Evolutionary conservation across 1,140 invertebrate species (phyloP), one percentile per base, ranked within the genome.

Genomic region (Phenacoccus solenopsis): DNA sequence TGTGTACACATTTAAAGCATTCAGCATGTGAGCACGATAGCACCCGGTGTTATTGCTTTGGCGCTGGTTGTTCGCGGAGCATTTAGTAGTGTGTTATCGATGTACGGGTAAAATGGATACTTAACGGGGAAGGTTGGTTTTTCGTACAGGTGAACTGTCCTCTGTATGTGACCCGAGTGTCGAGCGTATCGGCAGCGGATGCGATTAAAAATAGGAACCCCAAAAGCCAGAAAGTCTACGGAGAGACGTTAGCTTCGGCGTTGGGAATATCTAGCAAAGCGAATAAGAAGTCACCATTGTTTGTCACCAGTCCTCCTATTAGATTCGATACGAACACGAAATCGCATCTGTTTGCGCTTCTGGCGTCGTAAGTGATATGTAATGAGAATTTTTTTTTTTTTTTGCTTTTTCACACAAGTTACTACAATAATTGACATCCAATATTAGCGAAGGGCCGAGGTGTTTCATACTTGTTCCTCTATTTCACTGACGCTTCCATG

Each of bases 261-360:
- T 77, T 94, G 72, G 86, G 80, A 72, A 79, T 81, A 82, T 81
- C 83, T 84, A 85, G 88, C 80, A 82, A 78, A 83, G 84, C 80
- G 80, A 80, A 73, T 79, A 75, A 77, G 69, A 79, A 75, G 73
- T 78, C 76, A 27, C 72, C 76, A 59, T 73, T 71, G 69, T 75
- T 76, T 72, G 82, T 93, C 56, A 86, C 90, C 77, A 86, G 84
- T 74, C 93, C 93, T 70, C 93, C 93, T 56, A 83, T 96, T 57
- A 83, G 90, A 75, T 86, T 88, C 73, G 90, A 93, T 77, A 80
- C 87, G 16, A 82, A 81, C 59, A 98, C 94, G 67, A 90, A 93
- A 28, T 83, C 83, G 70, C 87, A 88, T 76, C 83, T 96, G 77
- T 87, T 93, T 81, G 87, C 93, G 79, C 84, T 91, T 2, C 82